These are phyloP conservation scores for Crocodylus rhombifer DNA, from an alignment of 2,797 vertebrate species.

Conservation along the genomic window DNA sequence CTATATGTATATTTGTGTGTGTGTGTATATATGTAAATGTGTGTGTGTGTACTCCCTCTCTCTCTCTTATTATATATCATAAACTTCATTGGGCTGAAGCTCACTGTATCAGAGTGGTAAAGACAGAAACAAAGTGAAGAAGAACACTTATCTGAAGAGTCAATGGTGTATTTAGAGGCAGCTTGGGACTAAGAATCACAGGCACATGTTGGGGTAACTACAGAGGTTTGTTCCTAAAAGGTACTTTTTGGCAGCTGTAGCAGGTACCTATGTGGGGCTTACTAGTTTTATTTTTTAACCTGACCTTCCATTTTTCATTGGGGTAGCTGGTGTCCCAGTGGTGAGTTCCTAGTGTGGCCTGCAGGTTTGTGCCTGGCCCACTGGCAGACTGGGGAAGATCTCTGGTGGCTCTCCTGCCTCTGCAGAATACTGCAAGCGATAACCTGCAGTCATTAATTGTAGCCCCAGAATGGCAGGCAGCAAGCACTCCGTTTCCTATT, in stretches of 20 bases:
- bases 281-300: not conserved
- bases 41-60: too few species aligned
- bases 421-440: not conserved
- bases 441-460: not conserved
- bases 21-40: too few species aligned
- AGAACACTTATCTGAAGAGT: too few species aligned
- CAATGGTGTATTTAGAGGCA: not conserved
- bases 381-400: not conserved
- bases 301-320: not conserved
- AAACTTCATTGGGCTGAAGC: too few species aligned
- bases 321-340: not conserved
- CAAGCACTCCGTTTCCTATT: not conserved
- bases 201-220: not conserved
- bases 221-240: not conserved
- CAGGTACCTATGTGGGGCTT: not conserved
- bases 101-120: too few species aligned
- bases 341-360: not conserved
- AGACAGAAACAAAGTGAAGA: too few species aligned
- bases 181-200: not conserved
- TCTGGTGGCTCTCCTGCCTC: not conserved
- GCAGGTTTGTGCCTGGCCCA: not conserved
- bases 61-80: too few species aligned
- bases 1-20: too few species aligned
- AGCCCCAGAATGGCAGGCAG: not conserved
- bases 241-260: not conserved